Evolutionary conservation across 2,113 vertebrate species (phyloP).

Genomic region (Willisornis vidua): DNA sequence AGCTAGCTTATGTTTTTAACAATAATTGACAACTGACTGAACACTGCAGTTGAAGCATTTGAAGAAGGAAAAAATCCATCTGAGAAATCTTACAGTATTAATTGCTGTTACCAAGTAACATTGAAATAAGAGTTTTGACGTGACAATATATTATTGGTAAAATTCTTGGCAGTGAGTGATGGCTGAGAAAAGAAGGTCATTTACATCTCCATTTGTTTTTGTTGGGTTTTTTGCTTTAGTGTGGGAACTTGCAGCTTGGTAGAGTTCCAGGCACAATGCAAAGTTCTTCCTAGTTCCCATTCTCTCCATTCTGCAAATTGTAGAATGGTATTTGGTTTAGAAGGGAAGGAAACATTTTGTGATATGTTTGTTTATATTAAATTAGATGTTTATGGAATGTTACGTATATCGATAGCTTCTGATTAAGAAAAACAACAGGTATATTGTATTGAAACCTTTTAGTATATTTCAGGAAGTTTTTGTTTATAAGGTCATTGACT

Average conservation of each 20-base stretch:
- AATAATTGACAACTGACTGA: not conserved
- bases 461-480: not conserved
- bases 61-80: not conserved
- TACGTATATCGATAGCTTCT: not conserved
- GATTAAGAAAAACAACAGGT: not conserved
- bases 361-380: not conserved
- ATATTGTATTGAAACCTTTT: not conserved
- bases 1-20: not conserved
- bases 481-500: not conserved
- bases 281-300: not conserved
- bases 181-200: not conserved
- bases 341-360: not conserved
- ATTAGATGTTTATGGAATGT: not conserved
- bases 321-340: not conserved
- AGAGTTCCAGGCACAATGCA: not conserved
- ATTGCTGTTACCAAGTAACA: not conserved
- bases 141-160: not conserved
- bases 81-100: not conserved
- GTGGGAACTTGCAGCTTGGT: not conserved
- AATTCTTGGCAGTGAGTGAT: not conserved
- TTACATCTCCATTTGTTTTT: not conserved
- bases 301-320: not conserved
- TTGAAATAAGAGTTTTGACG: not conserved
- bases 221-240: not conserved
- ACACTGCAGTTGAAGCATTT: not conserved